Evolutionary conservation across 2,113 vertebrate species (phyloP).

Genomic region (Silurus glanis): DNA sequence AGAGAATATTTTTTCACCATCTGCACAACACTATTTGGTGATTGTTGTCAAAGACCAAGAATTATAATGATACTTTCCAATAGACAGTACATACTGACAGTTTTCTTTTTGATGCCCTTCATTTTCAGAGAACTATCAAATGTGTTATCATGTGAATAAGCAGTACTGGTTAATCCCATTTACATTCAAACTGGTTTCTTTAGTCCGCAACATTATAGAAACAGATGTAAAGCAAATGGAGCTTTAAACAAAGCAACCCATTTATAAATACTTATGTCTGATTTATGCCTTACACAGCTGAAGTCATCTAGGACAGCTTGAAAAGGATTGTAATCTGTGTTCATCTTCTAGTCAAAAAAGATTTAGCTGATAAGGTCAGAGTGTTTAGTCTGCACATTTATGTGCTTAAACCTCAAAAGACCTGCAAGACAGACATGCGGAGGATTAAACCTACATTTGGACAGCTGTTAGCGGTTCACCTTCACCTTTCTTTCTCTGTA

Average conservation of each 20-base stretch:
- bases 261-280: not conserved
- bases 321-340: not conserved
- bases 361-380: slow-evolving; percentile 31
- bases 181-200: not conserved
- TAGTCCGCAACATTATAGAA: not conserved
- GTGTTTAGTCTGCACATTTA: slow-evolving; percentile 18
- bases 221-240: not conserved
- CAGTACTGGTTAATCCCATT: not conserved
- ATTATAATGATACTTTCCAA: not conserved
- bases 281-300: not conserved
- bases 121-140: not conserved
- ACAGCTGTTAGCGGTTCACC: not conserved
- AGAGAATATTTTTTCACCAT: not conserved
- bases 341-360: slow-evolving; percentile 13
- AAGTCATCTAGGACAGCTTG: not conserved
- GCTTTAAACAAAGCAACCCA: not conserved
- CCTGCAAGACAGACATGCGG: not conserved
- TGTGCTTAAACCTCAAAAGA: slow-evolving; percentile 19
- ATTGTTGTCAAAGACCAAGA: slow-evolving; percentile 1
- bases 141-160: not conserved
- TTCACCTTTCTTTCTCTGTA: slow-evolving; percentile 3
- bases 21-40: not conserved
- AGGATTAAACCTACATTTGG: slow-evolving; percentile 41
- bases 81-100: not conserved
- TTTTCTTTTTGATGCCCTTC: not conserved